Conservation (phyloP, 2,797 vertebrate species). For the Pithecia hirsuta region DNA sequence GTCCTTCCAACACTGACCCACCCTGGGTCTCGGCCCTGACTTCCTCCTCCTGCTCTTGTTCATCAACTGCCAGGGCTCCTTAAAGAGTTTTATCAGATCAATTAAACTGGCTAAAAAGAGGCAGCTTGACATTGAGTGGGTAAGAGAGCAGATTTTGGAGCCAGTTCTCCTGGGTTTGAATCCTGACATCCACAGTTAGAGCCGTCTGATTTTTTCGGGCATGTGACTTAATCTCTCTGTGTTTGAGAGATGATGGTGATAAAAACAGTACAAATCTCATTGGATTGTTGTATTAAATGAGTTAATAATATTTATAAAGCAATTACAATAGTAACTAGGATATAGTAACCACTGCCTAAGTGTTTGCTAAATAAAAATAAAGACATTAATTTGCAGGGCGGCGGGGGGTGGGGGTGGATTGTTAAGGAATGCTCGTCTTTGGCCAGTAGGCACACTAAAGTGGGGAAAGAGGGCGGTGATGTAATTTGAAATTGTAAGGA, state of each 20-base stretch:
- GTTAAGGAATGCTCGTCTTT: neutral
- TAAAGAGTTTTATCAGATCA: neutral
- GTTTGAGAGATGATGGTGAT: neutral
- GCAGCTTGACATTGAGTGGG: neutral
- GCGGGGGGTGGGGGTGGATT: neutral
- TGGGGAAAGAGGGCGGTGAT: neutral
- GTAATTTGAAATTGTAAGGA: neutral
- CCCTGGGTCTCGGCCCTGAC: slow-evolving; percentile 54
- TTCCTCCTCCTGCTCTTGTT: slow-evolving; percentile 71
- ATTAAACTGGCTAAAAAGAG: neutral
- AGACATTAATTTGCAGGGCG: neutral
- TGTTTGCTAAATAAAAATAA: neutral
- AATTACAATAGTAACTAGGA: neutral
- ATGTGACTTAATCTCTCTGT: neutral
- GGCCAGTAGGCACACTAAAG: neutral
- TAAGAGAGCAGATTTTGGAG: neutral
- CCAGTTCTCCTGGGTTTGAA: neutral
- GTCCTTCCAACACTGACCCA: slow-evolving; percentile 58
- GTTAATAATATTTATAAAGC: neutral
- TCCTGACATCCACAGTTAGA: neutral
- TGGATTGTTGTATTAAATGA: neutral
- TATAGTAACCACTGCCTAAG: neutral
- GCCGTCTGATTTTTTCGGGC: neutral
- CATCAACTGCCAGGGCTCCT: slow-evolving; percentile 69
- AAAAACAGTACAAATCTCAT: neutral